Conservation (phyloP, 2,797 vertebrate genomes). For the Podarcis siculus region DNA sequence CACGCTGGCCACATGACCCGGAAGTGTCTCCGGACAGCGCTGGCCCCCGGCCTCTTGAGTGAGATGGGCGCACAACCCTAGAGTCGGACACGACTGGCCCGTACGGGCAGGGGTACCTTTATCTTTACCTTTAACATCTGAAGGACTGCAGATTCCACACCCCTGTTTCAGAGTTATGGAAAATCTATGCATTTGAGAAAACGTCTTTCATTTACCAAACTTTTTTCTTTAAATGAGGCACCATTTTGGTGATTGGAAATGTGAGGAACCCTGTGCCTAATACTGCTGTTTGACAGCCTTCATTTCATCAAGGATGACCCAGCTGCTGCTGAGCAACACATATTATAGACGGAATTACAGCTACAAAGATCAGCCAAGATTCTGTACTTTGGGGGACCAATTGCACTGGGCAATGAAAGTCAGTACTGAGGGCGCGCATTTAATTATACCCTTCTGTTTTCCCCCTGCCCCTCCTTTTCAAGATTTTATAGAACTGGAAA, state of each 20-base stretch:
- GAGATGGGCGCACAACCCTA: no score
- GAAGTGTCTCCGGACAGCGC: no score
- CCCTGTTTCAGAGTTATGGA: background rate
- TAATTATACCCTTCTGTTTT: conserved; percentile 66
- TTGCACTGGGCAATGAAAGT: conserved; percentile 54
- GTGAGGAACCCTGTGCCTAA: background rate
- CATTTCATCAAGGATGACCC: background rate
- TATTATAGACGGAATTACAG: conserved; percentile 6
- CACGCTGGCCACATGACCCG: no score
- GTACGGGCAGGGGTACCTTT: no score
- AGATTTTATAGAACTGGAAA: conserved; percentile 63
- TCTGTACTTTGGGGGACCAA: conserved; percentile 25
- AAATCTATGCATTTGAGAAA: background rate
- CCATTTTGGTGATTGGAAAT: background rate
- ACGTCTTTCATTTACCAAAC: background rate
- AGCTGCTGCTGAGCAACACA: conserved; percentile 1
- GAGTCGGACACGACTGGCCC: no score
- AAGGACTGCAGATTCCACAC: no score
- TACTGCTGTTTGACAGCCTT: background rate
- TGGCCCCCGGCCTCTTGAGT: no score
- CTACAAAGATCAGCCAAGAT: conserved; percentile 28
- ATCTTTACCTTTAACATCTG: no score
- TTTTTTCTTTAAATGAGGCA: background rate
- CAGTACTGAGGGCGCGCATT: conserved; percentile 48
- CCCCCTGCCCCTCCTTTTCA: conserved; percentile 22